Evolutionary conservation across 2,113 vertebrate genomes (phyloP).

Genomic region (Pitta sordida): DNA sequence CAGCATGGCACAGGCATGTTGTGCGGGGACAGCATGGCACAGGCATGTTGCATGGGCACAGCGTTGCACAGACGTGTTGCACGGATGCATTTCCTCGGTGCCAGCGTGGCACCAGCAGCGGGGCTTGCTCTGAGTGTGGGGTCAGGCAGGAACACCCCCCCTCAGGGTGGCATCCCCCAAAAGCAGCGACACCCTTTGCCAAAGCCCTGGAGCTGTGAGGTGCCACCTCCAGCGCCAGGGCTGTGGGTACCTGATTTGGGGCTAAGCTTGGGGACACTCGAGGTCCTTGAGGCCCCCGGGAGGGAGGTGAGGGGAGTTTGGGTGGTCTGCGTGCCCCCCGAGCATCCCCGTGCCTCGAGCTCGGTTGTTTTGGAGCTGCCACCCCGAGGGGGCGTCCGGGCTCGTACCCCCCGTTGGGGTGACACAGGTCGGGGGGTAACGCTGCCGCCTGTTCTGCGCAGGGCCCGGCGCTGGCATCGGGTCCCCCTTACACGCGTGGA

Average conservation of each 20-base stretch:
- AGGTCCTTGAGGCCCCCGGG: not conserved
- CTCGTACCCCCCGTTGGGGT: not conserved
- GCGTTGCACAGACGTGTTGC: rapidly evolving
- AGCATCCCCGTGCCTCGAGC: not conserved
- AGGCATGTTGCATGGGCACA: not conserved
- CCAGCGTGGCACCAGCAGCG: rapidly evolving
- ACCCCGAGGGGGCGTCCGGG: not conserved
- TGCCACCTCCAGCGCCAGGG: not conserved
- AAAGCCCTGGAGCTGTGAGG: rapidly evolving
- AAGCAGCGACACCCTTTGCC: not conserved
- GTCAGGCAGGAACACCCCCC: not conserved
- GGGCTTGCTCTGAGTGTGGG: rapidly evolving
- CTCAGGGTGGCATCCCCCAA: not conserved
- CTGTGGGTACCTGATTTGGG: rapidly evolving
- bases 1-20: not conserved
- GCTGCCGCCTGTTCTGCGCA: conserved; percentile 44
- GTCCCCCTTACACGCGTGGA: not conserved
- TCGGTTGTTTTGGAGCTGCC: not conserved
- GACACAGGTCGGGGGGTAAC: not conserved
- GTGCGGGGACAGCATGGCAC: not conserved
- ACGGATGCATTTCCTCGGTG: not conserved
- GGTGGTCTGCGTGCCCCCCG: not conserved
- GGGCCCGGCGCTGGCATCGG: conserved; percentile 2
- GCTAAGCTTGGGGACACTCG: not conserved
- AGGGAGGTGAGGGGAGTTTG: not conserved